phyloP scores from a whole-genome alignment of 2,797 vertebrate genomes.

The Artibeus jamaicensis region DNA sequence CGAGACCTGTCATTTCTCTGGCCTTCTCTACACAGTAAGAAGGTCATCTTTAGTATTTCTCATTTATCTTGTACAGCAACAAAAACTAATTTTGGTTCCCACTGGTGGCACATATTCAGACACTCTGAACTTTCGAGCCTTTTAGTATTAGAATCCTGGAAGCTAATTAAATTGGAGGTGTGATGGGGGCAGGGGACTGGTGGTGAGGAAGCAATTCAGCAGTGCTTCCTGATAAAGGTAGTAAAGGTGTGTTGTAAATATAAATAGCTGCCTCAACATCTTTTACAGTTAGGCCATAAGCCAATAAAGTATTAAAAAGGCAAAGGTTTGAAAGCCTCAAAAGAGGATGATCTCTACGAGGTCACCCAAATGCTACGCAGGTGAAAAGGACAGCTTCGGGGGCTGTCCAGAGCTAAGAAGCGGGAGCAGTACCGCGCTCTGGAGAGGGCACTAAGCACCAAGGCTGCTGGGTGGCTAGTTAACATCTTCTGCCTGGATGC shows the following conservation, averaged over 20 bases:
- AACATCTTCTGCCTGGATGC: slow-evolving; percentile 42
- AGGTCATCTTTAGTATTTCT: slow-evolving; percentile 25
- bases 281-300: background rate
- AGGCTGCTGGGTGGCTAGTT: background rate
- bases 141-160: slow-evolving; percentile 66
- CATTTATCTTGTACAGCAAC: slow-evolving; percentile 34
- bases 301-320: slow-evolving; percentile 45
- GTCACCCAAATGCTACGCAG: slow-evolving; percentile 7
- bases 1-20: background rate
- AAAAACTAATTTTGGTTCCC: slow-evolving; percentile 16
- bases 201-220: background rate
- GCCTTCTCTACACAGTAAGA: background rate
- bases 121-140: slow-evolving; percentile 57
- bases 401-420: slow-evolving; percentile 2
- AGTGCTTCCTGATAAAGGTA: background rate
- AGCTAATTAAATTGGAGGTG: slow-evolving; percentile 78
- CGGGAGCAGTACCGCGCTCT: slow-evolving; percentile 32
- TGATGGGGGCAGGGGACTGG: background rate
- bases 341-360: background rate
- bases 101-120: background rate
- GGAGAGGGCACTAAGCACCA: slow-evolving; percentile 37
- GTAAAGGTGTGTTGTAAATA: slow-evolving; percentile 10
- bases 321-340: slow-evolving; percentile 27
- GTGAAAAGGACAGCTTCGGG: background rate
- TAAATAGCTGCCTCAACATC: slow-evolving; percentile 8